These are phyloP conservation scores for Serranus cabrilla DNA, from an alignment of 2,797 vertebrate genomes.

Conservation along the genomic window DNA sequence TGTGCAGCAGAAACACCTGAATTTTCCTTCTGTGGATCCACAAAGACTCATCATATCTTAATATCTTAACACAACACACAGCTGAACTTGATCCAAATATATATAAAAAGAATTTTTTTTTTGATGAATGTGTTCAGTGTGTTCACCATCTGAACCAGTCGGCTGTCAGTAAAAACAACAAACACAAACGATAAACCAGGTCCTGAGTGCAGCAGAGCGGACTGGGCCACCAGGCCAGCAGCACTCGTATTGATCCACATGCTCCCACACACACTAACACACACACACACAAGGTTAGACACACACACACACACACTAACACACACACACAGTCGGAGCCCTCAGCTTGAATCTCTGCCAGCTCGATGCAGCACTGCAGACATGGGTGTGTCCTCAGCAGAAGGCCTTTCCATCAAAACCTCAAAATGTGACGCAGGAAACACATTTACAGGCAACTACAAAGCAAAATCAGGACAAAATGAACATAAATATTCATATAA, in stretches of 20 bases:
- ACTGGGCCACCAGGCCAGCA: conserved; percentile 12
- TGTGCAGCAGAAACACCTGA: not conserved
- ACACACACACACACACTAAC: conserved; percentile 8
- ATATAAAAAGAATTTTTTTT: not conserved
- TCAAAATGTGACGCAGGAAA: conserved; percentile 10
- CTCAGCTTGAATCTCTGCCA: conserved; percentile 68
- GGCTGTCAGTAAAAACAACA: not conserved
- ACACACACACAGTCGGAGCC: conserved; percentile 21
- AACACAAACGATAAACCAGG: conserved; percentile 3
- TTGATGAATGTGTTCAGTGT: not conserved
- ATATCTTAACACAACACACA: not conserved
- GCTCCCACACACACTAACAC: not conserved
- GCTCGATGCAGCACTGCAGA: conserved; percentile 73
- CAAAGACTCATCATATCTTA: not conserved
- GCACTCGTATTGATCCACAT: conserved; percentile 25
- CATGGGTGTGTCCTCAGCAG: conserved; percentile 60
- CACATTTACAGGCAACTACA: not conserved
- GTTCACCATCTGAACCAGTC: not conserved
- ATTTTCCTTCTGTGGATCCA: not conserved
- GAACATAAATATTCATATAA: not conserved
- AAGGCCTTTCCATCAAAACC: conserved; percentile 20
- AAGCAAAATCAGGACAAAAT: not conserved
- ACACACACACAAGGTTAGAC: conserved; percentile 11
- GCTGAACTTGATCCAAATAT: not conserved
- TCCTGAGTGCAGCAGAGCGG: conserved; percentile 29